Conservation (phyloP, 2,888 invertebrate genomes). For the Ophion costatus region DNA sequence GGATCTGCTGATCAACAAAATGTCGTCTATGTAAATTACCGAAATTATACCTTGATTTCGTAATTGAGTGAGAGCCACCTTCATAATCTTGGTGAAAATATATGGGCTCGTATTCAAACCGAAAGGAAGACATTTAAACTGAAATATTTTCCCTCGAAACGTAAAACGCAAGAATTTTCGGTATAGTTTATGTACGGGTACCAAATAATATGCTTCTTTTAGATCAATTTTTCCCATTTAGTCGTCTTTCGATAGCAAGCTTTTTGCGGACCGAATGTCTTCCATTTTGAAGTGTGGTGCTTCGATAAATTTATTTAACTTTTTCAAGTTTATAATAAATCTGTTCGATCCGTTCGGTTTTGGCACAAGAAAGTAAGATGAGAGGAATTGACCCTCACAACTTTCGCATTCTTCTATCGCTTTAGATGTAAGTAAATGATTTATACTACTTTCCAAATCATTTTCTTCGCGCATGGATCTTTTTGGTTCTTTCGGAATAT, state of each 20-base stretch:
- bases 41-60: too few relatives aligned
- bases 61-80: too few relatives aligned
- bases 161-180: constrained; percentile 11
- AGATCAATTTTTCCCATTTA: constrained; percentile 21
- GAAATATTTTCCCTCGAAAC: constrained; percentile 17
- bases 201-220: constrained; percentile 19
- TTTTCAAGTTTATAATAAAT: constrained; percentile 30
- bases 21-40: too few relatives aligned
- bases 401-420: constrained; percentile 10
- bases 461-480: neutral
- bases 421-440: neutral
- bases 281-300: constrained; percentile 45
- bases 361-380: constrained; percentile 11
- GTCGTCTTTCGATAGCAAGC: neutral
- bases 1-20: too few relatives aligned
- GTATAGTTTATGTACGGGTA: constrained; percentile 5
- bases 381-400: constrained; percentile 11
- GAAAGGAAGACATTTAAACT: constrained; percentile 28
- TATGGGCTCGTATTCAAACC: constrained; percentile 30
- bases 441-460: neutral
- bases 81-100: too few relatives aligned
- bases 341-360: constrained; percentile 7
- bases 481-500: neutral
- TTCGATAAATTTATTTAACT: constrained; percentile 34
- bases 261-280: constrained; percentile 6